Conservation (phyloP, 2,797 vertebrate species). For the Oreochromis mossambicus region DNA sequence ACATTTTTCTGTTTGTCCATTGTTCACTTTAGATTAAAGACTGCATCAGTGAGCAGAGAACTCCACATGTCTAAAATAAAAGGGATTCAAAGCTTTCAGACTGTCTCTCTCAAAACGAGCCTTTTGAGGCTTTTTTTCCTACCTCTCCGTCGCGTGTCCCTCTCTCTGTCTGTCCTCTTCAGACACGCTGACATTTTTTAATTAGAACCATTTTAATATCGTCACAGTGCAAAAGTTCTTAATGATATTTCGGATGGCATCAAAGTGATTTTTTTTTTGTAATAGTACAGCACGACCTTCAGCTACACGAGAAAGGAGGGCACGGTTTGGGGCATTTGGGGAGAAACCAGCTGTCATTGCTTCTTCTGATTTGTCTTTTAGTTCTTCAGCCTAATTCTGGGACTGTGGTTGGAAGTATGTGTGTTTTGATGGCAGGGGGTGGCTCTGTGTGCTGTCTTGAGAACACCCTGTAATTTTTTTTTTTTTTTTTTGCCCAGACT, state of each 20-base stretch:
- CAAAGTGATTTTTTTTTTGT: slow-evolving; percentile 49
- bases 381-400: slow-evolving; percentile 25
- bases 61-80: slow-evolving; percentile 57
- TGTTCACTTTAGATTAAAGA: slow-evolving; percentile 66
- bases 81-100: slow-evolving; percentile 47
- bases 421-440: slow-evolving; percentile 47
- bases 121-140: slow-evolving; percentile 22
- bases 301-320: slow-evolving; percentile 48
- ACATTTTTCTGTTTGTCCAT: slow-evolving; percentile 50
- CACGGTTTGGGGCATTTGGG: slow-evolving; percentile 55
- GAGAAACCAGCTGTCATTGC: slow-evolving; percentile 60
- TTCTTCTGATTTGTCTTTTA: slow-evolving; percentile 59
- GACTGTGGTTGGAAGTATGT: slow-evolving; percentile 27
- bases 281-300: slow-evolving; percentile 57
- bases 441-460: slow-evolving; percentile 57
- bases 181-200: slow-evolving; percentile 66
- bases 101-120: slow-evolving; percentile 52
- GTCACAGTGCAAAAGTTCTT: slow-evolving; percentile 58
- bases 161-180: slow-evolving; percentile 26
- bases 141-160: neutral
- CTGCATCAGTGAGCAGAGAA: slow-evolving; percentile 29
- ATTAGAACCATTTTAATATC: slow-evolving; percentile 62
- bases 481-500: slow-evolving; percentile 45
- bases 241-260: slow-evolving; percentile 65
- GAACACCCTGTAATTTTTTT: slow-evolving; percentile 55